Evolutionary conservation across 1,140 invertebrate species (phyloP).

Genomic region (Atta cephalotes): DNA sequence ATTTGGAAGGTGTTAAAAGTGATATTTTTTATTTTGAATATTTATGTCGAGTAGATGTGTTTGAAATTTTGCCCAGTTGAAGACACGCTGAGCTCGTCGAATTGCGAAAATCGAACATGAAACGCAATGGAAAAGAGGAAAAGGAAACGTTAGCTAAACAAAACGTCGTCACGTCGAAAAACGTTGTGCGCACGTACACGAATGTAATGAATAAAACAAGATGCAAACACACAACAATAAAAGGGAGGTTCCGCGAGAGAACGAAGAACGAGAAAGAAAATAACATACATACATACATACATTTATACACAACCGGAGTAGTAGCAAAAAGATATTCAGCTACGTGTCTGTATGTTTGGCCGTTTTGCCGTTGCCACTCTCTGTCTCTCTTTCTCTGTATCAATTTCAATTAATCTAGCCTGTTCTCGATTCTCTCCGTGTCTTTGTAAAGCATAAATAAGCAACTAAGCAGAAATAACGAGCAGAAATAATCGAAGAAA

Average conservation of each 20-base stretch:
- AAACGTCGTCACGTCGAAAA: slow-evolving; percentile 40
- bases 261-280: slow-evolving; percentile 59
- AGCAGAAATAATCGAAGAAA: background rate
- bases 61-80: background rate
- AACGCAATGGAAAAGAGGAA: background rate
- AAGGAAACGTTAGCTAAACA: background rate
- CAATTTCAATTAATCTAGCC: slow-evolving; percentile 80
- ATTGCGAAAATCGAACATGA: slow-evolving; percentile 38
- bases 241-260: slow-evolving; percentile 49
- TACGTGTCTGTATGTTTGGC: slow-evolving; percentile 83
- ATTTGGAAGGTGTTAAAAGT: slow-evolving; percentile 73
- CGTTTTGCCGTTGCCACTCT: slow-evolving; percentile 76
- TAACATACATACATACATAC: slow-evolving; percentile 57
- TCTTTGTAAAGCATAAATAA: slow-evolving; percentile 78
- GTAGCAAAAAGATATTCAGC: slow-evolving; percentile 72
- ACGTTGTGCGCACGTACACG: slow-evolving; percentile 7
- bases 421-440: slow-evolving; percentile 84
- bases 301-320: slow-evolving; percentile 54
- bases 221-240: slow-evolving; percentile 41
- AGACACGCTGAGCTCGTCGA: background rate
- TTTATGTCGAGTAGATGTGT: background rate
- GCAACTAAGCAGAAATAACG: slow-evolving; percentile 67
- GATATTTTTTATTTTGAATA: slow-evolving; percentile 43
- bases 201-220: slow-evolving; percentile 37
- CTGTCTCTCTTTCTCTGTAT: slow-evolving; percentile 74